Conservation (phyloP, 2,797 vertebrate genomes). For the Mus minutoides region DNA sequence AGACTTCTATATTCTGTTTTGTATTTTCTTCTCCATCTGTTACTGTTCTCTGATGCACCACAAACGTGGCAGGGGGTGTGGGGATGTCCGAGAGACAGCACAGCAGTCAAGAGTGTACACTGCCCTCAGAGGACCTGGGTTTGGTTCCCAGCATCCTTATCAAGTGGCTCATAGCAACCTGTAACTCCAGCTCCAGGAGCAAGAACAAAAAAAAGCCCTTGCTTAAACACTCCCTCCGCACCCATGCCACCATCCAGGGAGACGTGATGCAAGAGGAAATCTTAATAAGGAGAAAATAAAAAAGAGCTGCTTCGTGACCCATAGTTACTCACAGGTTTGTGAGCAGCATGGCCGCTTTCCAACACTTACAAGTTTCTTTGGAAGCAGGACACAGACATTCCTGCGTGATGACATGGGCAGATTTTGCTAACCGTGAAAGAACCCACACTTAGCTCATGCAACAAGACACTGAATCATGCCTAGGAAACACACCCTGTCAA, state of each 20-base stretch:
- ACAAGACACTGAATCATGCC: constrained; percentile 42
- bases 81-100: background rate
- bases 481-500: background rate
- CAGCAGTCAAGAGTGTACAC: background rate
- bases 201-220: background rate
- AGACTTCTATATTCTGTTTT: background rate
- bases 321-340: constrained; percentile 4
- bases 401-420: background rate
- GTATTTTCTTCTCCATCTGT: background rate
- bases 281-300: constrained; percentile 15
- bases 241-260: background rate
- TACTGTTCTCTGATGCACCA: background rate
- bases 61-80: background rate
- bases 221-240: background rate
- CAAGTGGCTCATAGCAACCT: background rate
- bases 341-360: background rate
- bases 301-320: background rate
- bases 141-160: background rate
- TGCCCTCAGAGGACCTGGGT: background rate
- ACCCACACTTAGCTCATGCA: constrained; percentile 40
- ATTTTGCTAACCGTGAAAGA: constrained; percentile 28
- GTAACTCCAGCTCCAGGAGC: background rate
- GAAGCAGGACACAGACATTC: constrained; percentile 53
- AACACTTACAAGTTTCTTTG: constrained; percentile 11
- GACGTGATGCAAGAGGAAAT: background rate